Conservation (phyloP, 2,888 invertebrate species). For the Drosophila fungiperda region DNA sequence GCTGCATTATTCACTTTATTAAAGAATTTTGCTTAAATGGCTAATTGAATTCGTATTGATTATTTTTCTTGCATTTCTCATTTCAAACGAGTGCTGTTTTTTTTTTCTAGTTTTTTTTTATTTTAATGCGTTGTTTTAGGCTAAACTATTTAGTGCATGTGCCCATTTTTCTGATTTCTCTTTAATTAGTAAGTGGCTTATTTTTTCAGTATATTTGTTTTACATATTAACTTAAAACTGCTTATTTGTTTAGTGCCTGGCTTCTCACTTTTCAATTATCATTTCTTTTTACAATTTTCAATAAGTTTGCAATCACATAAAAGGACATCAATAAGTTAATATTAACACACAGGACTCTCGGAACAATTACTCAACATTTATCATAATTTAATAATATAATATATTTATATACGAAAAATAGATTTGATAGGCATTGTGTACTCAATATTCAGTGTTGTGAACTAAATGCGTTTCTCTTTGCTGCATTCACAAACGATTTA, state of each 20-base stretch:
- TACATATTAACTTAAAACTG: slow-evolving; percentile 75
- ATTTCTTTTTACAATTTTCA: slow-evolving; percentile 41
- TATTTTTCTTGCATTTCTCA: slow-evolving; percentile 39
- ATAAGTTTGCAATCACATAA: slow-evolving; percentile 64
- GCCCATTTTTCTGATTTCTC: slow-evolving; percentile 45
- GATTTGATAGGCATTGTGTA: slow-evolving; percentile 44
- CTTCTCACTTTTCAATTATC: neutral
- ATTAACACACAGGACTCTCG: slow-evolving; percentile 64
- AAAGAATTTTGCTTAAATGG: slow-evolving; percentile 64
- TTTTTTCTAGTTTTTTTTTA: slow-evolving; percentile 8
- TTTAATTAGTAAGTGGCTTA: slow-evolving; percentile 63
- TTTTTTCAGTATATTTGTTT: slow-evolving; percentile 21
- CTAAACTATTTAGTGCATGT: slow-evolving; percentile 74
- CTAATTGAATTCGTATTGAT: slow-evolving; percentile 69
- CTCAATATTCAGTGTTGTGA: slow-evolving; percentile 63
- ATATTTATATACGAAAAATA: slow-evolving; percentile 52
- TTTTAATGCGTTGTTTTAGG: slow-evolving; percentile 53
- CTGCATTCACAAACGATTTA: slow-evolving; percentile 49
- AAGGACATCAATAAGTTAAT: slow-evolving; percentile 60
- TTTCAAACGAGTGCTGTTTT: slow-evolving; percentile 23
- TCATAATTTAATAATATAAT: slow-evolving; percentile 31
- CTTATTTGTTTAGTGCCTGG: slow-evolving; percentile 52
- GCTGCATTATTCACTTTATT: slow-evolving; percentile 38
- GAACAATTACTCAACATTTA: slow-evolving; percentile 65
- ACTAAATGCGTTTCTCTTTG: slow-evolving; percentile 65